A percentile compares a stretch with the other conserved stretches of the same genome.
Evolutionary conservation across 2,888 invertebrate species (phyloP).

Genomic region (Dicranocentrus wangi): DNA sequence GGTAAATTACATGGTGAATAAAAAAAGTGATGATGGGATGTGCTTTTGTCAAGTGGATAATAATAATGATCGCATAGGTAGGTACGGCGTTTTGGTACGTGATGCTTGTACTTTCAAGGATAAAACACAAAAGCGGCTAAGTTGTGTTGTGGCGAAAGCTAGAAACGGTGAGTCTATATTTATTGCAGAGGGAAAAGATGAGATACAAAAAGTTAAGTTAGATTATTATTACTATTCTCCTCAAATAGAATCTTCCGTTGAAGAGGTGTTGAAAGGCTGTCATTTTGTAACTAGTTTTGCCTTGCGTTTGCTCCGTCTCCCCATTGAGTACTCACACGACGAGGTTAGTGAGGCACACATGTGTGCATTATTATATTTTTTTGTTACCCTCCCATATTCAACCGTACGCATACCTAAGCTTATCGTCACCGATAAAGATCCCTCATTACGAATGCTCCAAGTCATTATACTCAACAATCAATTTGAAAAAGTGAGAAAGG

Average conservation of each 20-base stretch:
- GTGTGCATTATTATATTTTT: conserved; percentile 22
- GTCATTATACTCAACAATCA: conserved; percentile 59
- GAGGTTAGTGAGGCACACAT: neutral
- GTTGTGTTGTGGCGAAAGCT: conserved; percentile 3
- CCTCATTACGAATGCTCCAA: conserved; percentile 56
- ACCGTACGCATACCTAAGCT: conserved; percentile 38
- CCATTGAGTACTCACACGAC: neutral
- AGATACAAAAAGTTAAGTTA: neutral
- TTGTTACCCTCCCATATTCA: too few relatives aligned
- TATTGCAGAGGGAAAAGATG: neutral
- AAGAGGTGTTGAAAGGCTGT: conserved; percentile 58
- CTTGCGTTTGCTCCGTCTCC: conserved; percentile 13
- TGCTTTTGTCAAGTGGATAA: conserved; percentile 53
- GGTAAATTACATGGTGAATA: conserved; percentile 57
- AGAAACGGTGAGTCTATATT: neutral
- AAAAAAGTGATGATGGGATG: conserved; percentile 23
- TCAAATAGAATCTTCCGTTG: conserved; percentile 25
- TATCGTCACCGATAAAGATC: conserved; percentile 55
- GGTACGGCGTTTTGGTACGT: neutral
- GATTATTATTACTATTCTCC: neutral
- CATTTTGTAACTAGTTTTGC: conserved; percentile 55
- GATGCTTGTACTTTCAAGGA: conserved; percentile 16
- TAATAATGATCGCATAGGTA: conserved; percentile 21
- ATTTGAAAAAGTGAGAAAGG: conserved; percentile 56
- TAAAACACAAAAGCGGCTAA: conserved; percentile 17